Conservation (phyloP, 1,140 invertebrate species). For the Akabosia matsudoensis region DNA sequence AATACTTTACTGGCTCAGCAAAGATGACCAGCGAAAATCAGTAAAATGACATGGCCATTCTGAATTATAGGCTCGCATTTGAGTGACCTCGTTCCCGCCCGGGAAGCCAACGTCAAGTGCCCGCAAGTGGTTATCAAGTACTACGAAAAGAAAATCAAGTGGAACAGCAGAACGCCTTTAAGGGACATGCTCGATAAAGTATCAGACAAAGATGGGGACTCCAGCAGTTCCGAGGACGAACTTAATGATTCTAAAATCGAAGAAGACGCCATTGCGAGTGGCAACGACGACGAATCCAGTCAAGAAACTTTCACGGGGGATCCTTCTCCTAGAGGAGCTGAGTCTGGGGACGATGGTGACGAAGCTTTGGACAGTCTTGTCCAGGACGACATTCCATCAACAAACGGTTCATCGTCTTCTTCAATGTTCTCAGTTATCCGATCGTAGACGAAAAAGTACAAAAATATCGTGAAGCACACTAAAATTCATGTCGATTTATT, state of each 20-base stretch:
- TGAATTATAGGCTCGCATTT: background rate
- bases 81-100: slow-evolving; percentile 9
- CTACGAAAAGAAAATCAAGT: slow-evolving; percentile 17
- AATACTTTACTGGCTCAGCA: background rate
- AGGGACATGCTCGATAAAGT: background rate
- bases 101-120: slow-evolving; percentile 21
- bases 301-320: background rate
- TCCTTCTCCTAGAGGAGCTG: too few relatives aligned
- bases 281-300: background rate
- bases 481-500: too few relatives aligned
- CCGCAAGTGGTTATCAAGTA: slow-evolving; percentile 25
- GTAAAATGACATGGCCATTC: background rate
- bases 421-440: too few relatives aligned
- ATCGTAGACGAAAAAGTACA: too few relatives aligned
- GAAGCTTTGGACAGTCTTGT: too few relatives aligned
- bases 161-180: background rate
- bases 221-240: background rate
- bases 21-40: background rate
- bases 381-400: too few relatives aligned
- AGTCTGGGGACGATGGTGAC: too few relatives aligned
- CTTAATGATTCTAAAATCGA: background rate
- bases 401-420: too few relatives aligned
- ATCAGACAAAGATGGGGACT: background rate
- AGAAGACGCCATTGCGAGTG: background rate
- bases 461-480: too few relatives aligned